phyloP scores from a whole-genome alignment of 2,888 invertebrate genomes.

The Crematogaster levior region DNA sequence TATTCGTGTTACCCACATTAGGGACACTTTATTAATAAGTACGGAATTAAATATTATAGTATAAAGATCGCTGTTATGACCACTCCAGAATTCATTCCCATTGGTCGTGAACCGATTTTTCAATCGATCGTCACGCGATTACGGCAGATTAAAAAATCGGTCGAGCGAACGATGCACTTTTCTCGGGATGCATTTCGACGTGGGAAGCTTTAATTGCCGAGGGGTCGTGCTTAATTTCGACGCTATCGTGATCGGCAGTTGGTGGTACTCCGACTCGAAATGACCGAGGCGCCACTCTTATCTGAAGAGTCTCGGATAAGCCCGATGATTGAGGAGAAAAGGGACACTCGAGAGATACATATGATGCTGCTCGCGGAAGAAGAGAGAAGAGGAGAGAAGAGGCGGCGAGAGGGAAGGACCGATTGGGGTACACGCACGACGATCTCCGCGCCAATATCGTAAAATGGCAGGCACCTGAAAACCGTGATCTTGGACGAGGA shows the following conservation, averaged over 20 bases:
- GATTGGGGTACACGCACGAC: slow-evolving; percentile 60
- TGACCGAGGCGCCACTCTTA: slow-evolving; percentile 82
- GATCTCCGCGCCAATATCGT: slow-evolving; percentile 26
- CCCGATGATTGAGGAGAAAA: slow-evolving; percentile 78
- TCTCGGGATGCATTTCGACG: slow-evolving; percentile 51
- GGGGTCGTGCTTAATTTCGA: slow-evolving; percentile 74
- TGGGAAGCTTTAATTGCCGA: slow-evolving; percentile 74
- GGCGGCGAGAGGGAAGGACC: slow-evolving; percentile 51
- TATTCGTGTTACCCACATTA: background rate
- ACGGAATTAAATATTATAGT: background rate
- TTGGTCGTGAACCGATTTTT: background rate
- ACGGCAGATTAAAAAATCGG: background rate
- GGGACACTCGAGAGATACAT: slow-evolving; percentile 74
- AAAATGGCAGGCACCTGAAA: slow-evolving; percentile 29
- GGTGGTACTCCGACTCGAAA: slow-evolving; percentile 74
- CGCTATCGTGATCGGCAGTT: slow-evolving; percentile 70
- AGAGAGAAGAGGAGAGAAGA: slow-evolving; percentile 2
- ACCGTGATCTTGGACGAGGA: background rate
- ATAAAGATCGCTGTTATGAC: background rate
- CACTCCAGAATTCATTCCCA: background rate
- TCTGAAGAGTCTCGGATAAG: slow-evolving; percentile 79
- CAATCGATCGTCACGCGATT: slow-evolving; percentile 2
- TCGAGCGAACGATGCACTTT: slow-evolving; percentile 11
- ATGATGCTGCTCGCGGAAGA: slow-evolving; percentile 49
- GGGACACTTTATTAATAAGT: background rate